Base-by-base conservation (phyloP, 2,797 vertebrate genomes). In the Hoplostethus atlanticus region DNA sequence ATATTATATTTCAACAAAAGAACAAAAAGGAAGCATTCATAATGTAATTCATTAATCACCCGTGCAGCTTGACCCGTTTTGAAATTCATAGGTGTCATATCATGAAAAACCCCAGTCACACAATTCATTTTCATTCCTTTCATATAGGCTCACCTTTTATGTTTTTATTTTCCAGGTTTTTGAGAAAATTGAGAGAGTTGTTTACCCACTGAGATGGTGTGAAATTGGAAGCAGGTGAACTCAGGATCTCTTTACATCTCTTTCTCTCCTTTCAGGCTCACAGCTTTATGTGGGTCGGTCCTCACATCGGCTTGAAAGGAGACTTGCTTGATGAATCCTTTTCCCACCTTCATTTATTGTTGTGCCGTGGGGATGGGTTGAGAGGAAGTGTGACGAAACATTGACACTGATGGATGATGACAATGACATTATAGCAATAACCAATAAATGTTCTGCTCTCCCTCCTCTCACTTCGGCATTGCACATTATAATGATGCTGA, bases 41-140 rank as follows among this genome's bases (percentile, higher is more conserved):
- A 59, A 36, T 36, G 17, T 56, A 4, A 68, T 47, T 57, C 68
- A 84, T 87, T 79, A 80, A 86, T 88, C 81, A 77, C 11, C 61
- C 15, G 1, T 34, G 53, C 52, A 36, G 42, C 54, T 8, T 64
- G 53, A 64, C 67, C 48, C 15, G 1, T 67, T 75, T 77, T 51
- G 30, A 69, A 73, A 85, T 76, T 65, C 36, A 54, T 16, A 59
- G 16, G 40, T 15, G 44, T 70, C 80, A 17, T 72, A 61, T 67
- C 40, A 71, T 77, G 47, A 84, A 28, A 78, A 74, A 69, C 25
- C 46, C 21, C 56, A 0, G 12, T 61, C 63, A 44, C 7, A 16
- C 46, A 56, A 56, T 59, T 64, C 1, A 56, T 56, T 7, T 63
- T 57, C 34, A 62, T 70, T 62, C 62, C 9, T 6, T 52, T 59